These are phyloP conservation scores for Pristis pectinata DNA, from an alignment of 2,797 vertebrate species.

Conservation along the genomic window DNA sequence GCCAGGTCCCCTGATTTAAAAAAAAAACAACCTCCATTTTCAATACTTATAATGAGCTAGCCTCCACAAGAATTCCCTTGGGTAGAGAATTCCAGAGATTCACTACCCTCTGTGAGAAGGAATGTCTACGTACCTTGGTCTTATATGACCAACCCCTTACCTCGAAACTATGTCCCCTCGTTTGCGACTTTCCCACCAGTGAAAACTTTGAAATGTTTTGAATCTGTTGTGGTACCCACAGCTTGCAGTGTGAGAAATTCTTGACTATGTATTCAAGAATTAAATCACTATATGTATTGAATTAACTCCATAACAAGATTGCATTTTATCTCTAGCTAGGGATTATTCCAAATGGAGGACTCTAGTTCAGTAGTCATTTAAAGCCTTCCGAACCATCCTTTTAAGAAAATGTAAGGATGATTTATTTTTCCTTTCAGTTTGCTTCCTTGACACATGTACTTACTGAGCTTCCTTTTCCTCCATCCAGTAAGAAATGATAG, in stretches of 20 bases:
- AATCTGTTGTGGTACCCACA: no score
- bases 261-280: neutral
- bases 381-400: neutral
- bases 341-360: neutral
- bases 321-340: neutral
- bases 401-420: neutral
- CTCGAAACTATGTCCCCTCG: no score
- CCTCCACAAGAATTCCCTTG: no score
- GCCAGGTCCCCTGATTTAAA: no score
- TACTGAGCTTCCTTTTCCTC: neutral
- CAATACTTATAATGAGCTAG: no score
- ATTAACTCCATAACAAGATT: neutral
- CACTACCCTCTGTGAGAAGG: no score
- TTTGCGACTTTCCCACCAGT: no score
- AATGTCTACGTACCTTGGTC: no score
- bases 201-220: no score
- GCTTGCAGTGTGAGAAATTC: neutral
- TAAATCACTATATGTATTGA: neutral
- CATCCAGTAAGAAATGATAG: neutral
- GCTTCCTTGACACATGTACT: neutral
- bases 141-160: no score
- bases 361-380: neutral
- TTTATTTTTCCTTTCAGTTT: neutral
- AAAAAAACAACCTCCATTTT: no score
- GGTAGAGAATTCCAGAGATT: no score